Percentiles rank a stretch among this genome's conserved stretches.
Conservation (phyloP, 2,113 vertebrate genomes). For the Leptocoma aspasia region DNA sequence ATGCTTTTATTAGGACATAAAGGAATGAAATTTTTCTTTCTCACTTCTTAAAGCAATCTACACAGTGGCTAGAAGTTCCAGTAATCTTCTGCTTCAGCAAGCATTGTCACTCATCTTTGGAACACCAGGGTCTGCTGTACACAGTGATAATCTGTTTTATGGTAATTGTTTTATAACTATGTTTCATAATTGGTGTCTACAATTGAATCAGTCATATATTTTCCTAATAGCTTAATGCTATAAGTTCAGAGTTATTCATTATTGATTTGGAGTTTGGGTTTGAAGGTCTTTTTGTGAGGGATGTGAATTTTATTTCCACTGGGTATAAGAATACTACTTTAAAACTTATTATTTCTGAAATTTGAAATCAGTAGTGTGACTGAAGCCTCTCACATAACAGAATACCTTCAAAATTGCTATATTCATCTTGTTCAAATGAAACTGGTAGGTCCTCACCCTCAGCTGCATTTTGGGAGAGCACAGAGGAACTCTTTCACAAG, state of each 20-base stretch:
- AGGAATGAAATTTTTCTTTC: not conserved
- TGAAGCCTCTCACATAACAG: not conserved
- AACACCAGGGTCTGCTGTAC: not conserved
- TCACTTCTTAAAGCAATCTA: not conserved
- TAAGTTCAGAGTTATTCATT: not conserved
- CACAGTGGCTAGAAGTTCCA: not conserved
- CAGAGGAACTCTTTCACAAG: not conserved
- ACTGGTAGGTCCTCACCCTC: not conserved
- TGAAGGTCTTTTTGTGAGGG: accelerated
- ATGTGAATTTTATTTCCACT: not conserved
- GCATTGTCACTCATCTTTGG: not conserved
- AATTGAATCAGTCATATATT: not conserved
- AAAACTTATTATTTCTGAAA: not conserved
- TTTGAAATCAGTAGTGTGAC: not conserved
- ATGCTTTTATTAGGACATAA: not conserved
- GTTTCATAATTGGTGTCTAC: not conserved
- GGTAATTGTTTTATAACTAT: not conserved
- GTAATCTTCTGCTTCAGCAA: not conserved
- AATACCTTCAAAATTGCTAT: not conserved
- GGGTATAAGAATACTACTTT: not conserved
- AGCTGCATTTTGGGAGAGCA: not conserved
- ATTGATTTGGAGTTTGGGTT: not conserved
- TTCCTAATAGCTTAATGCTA: not conserved
- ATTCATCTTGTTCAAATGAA: not conserved
- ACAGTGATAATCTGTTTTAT: not conserved